A percentile compares a stretch with the other conserved stretches of the same genome.
phyloP scores from a whole-genome alignment of 1,140 invertebrate species.

The Delia radicum region DNA sequence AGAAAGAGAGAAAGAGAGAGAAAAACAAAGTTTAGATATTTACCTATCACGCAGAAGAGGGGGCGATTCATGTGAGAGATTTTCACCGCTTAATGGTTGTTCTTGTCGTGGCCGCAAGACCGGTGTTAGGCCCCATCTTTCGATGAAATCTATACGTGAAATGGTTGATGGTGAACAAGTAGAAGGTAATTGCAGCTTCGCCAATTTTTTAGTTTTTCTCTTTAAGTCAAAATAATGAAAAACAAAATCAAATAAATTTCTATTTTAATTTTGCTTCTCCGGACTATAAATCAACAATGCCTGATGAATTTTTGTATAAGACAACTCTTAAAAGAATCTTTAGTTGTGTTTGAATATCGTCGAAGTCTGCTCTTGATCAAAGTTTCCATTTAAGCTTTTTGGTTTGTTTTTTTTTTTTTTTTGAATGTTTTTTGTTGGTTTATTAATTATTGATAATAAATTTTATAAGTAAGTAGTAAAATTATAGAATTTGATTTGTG shows the following conservation, averaged over 20 bases:
- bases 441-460: not conserved
- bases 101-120: constrained; percentile 92
- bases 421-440: not conserved
- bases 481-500: not conserved
- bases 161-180: constrained; percentile 66
- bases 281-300: not conserved
- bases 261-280: not conserved
- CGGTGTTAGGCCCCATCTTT: constrained; percentile 94
- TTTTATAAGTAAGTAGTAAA: not conserved
- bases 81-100: constrained; percentile 63
- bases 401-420: no score
- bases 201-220: constrained; percentile 29
- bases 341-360: no score
- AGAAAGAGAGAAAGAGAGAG: no score
- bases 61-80: constrained; percentile 54
- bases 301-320: not conserved
- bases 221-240: not conserved
- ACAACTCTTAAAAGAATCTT: not conserved
- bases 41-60: constrained; percentile 57
- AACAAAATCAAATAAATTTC: not conserved
- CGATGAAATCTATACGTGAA: constrained; percentile 92
- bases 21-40: not conserved
- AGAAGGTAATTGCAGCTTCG: constrained; percentile 41
- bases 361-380: not conserved
- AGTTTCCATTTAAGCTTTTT: not conserved